Base-by-base conservation (phyloP, 2,797 vertebrate genomes). In the Heteromormyrus szaboi region DNA sequence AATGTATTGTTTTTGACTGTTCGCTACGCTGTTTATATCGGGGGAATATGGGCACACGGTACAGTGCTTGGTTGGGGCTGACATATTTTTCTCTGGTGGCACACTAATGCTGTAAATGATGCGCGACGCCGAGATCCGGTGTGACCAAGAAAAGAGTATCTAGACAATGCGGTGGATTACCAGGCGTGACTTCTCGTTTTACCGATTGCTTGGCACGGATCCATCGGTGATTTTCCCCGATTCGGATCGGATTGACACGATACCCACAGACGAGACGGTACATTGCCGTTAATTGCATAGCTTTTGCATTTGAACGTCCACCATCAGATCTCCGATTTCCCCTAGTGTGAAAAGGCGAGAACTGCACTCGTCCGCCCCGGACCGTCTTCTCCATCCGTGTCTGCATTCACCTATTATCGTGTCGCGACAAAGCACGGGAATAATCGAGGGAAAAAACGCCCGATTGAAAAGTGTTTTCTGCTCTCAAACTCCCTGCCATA, bases 111-210 rank as follows among this genome's bases (percentile, higher is more conserved):
- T 41, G 41, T 79, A 79, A 79, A 44, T 29, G 72, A 79, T 72
- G 65, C 65, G 29, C 56, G 89, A 62, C 83, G 22, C 0, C 19
- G 86, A 88, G 89, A 85, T 22, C 90, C 85, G 76, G 88, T 87
- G 84, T 88, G 56, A 83, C 90, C 90, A 89, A 91, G 91, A 89
- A 90, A 87, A 90, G 93, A 93, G 92, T 91, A 92, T 92, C 2
- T 44, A 54, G 51, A 56, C 29, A 17, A 46, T 88, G 29, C 68
- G 51, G 19, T 19, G 37, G 41, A 81, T 46, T 14, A 14, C 19
- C 76, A 44, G 41, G 41, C 76, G 76, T 81, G 37, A 81, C 76
- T 46, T n/a, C 72, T n/a, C 65, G 25, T 65, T 65, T 65, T 65
- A 65, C 62, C 25, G 62, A 65, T 65, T 65, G 29, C 65, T 17